Conservation (phyloP, 2,888 invertebrate species). For the Andrena flavipes region DNA sequence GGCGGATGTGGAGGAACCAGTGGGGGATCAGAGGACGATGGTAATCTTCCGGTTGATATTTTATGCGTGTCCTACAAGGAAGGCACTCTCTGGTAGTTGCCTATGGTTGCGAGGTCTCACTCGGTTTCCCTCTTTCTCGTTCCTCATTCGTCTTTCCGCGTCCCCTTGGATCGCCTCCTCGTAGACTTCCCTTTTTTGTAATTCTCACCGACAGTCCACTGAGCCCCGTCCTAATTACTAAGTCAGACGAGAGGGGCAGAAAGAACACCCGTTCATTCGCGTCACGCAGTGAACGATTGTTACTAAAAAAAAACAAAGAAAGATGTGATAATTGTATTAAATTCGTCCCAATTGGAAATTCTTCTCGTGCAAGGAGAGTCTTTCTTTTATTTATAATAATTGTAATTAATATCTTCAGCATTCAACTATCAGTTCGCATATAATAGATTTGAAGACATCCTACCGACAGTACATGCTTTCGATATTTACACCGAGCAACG, state of each 20-base stretch:
- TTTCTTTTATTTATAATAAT: no score
- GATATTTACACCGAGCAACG: no score
- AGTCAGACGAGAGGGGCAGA: not conserved
- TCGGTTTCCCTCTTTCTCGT: slow-evolving; percentile 19
- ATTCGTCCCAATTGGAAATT: not conserved
- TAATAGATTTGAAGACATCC: no score
- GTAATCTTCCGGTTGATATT: slow-evolving; percentile 83
- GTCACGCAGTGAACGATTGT: not conserved
- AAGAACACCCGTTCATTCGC: slow-evolving; percentile 15
- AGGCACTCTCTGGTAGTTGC: slow-evolving; percentile 67
- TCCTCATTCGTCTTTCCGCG: slow-evolving; percentile 32
- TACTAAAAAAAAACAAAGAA: not conserved
- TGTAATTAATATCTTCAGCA: no score
- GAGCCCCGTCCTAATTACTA: slow-evolving; percentile 39
- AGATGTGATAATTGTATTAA: not conserved
- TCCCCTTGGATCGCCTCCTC: slow-evolving; percentile 27
- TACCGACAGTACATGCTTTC: no score
- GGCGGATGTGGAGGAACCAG: slow-evolving; percentile 75
- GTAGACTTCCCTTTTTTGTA: slow-evolving; percentile 23
- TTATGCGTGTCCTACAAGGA: slow-evolving; percentile 80
- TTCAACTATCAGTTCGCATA: no score
- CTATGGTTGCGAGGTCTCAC: slow-evolving; percentile 34
- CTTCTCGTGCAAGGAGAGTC: not conserved
- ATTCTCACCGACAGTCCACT: slow-evolving; percentile 32
- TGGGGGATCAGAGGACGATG: slow-evolving; percentile 74